Conservation (phyloP, 2,888 invertebrate species). For the Polydesmus complanatus region DNA sequence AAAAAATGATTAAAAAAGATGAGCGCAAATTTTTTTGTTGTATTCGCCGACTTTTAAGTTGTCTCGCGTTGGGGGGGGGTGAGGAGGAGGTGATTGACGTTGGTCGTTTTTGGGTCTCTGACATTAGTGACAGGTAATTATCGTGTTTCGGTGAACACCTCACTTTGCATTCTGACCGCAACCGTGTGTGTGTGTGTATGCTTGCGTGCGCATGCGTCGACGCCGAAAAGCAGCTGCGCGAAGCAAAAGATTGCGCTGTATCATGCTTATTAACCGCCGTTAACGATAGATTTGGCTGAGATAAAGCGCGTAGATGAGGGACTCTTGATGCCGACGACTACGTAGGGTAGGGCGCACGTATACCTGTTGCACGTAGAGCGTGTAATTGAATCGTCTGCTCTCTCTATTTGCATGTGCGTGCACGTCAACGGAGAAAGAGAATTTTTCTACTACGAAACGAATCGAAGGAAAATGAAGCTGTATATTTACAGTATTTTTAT, state of each 20-base stretch:
- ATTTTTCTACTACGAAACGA: too few species aligned
- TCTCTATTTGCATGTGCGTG: background rate
- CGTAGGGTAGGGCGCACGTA: too few species aligned
- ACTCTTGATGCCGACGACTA: too few species aligned
- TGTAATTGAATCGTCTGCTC: background rate
- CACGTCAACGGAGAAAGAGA: background rate
- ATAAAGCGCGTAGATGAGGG: too few species aligned
- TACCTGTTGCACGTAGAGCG: background rate
- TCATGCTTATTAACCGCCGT: background rate
- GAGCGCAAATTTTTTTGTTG: background rate
- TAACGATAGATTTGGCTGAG: background rate
- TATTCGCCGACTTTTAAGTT: background rate
- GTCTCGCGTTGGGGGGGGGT: too few species aligned
- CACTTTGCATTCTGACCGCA: background rate
- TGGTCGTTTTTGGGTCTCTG: background rate
- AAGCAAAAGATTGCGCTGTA: background rate
- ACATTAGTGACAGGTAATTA: background rate
- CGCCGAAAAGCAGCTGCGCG: background rate
- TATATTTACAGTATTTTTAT: too few species aligned
- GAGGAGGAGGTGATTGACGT: background rate
- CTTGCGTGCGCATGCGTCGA: background rate
- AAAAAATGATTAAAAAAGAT: background rate
- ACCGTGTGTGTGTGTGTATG: background rate
- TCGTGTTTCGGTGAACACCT: background rate
- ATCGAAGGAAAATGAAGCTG: too few species aligned